Base-by-base conservation (phyloP, 2,888 invertebrate species). In the Deroplatys truncata region DNA sequence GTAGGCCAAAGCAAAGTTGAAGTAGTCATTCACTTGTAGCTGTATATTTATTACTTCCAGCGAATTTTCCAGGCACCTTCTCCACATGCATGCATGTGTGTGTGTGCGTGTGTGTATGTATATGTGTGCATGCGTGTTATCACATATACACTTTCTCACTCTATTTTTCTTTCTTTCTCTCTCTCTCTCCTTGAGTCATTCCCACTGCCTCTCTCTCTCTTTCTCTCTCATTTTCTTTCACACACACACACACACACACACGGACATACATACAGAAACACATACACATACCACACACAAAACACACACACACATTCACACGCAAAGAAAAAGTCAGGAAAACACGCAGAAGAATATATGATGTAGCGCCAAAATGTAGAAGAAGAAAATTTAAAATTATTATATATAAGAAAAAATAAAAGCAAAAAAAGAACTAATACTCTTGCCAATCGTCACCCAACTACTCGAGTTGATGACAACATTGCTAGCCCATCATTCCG, bases 1-100 rank as follows among this genome's bases (percentile, higher is more conserved):
- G 88, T 90, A 90, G 91, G 89, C 90, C 89, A 89, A 91, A 90
- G 90, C 90, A 89, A 72, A 72, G 56, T 72, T 72, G 56, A 72
- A 91, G 90, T 90, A 90, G 87, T 88, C 90, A 91, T 90, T 88
- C 84, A 90, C 90, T 90, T 90, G 84, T 91, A 91, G 91, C 85
- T 90, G 88, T 90, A 90, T 89, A 90, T 88, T 89, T 87, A 86
- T 72, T 89, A 88, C 91, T 89, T 90, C 90, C 90, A 90, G 86
- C 29, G 86, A 72, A 72, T 82, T 86, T 86, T 86, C 86, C 87
- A 87, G 83, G 72, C 83, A 87, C 85, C 82, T 86, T 89, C 85
- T 85, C 89, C 86, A 35, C 85, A 43, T 82, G n/a, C 84, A 84
- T 84, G 56, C 29, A 28, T 86, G 49, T 28, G 29, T 86, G 31